phyloP scores from a whole-genome alignment of 2,888 invertebrate species.

The Caenorhabditis doughertyi region DNA sequence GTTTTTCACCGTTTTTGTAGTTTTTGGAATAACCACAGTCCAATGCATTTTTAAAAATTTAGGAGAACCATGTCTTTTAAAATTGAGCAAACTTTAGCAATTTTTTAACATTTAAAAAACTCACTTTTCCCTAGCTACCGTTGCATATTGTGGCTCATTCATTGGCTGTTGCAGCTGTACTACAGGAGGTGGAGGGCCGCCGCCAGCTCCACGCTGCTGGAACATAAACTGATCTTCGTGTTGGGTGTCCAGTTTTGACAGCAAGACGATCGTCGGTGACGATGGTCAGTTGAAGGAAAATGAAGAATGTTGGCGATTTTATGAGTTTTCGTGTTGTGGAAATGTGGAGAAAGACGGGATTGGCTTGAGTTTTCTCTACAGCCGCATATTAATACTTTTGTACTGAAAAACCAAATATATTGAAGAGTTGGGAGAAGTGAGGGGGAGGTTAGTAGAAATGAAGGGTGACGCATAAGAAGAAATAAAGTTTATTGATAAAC shows the following conservation, averaged over 20 bases:
- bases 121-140: constrained; percentile 67
- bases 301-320: constrained; percentile 14
- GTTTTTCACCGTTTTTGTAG: too few species aligned
- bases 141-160: constrained; percentile 44
- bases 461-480: constrained; percentile 34
- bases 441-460: background rate
- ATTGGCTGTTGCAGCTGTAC: constrained; percentile 25
- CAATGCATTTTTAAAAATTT: too few species aligned
- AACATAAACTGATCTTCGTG: constrained; percentile 58
- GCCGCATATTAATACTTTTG: constrained; percentile 50
- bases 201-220: constrained; percentile 43
- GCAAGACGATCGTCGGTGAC: constrained; percentile 21
- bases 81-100: too few species aligned
- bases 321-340: background rate
- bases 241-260: constrained; percentile 40
- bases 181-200: constrained; percentile 38
- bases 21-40: too few species aligned
- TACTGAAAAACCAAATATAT: constrained; percentile 34
- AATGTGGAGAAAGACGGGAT: background rate
- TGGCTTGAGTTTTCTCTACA: constrained; percentile 23
- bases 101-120: constrained; percentile 33
- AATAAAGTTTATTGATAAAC: constrained; percentile 41
- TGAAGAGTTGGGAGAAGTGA: background rate
- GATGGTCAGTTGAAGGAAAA: constrained; percentile 1
- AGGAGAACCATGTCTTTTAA: too few species aligned